Percentiles rank a stretch among this genome's conserved stretches.
Conservation (phyloP, 2,888 invertebrate genomes). For the Melitaea athalia region DNA sequence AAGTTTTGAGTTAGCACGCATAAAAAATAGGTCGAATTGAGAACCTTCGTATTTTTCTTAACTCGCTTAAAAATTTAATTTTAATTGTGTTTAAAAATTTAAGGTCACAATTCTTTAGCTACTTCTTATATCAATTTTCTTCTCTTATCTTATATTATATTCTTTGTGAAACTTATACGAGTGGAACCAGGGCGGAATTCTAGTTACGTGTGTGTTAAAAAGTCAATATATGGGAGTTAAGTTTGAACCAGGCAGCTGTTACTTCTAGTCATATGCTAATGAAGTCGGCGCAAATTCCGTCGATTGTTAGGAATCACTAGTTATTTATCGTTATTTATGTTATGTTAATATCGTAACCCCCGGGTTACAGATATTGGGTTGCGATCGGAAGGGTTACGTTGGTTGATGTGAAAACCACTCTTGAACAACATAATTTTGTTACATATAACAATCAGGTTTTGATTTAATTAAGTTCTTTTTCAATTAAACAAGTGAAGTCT, state of each 20-base stretch:
- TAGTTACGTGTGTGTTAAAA: background rate
- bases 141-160: background rate
- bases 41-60: no score
- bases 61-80: no score
- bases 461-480: no score
- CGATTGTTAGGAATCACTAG: constrained; percentile 74
- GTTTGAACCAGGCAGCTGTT: constrained; percentile 21
- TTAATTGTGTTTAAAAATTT: no score
- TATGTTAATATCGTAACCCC: constrained; percentile 64
- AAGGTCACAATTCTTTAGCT: no score
- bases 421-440: background rate
- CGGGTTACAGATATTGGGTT: constrained; percentile 47
- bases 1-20: no score
- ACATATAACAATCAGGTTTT: background rate
- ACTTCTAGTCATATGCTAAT: constrained; percentile 46
- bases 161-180: background rate
- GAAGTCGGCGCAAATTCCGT: constrained; percentile 51
- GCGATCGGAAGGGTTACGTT: constrained; percentile 28
- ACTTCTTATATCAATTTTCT: no score
- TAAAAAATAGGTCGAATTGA: no score
- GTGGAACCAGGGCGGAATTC: no score
- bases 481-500: no score
- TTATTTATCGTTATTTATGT: constrained; percentile 80
- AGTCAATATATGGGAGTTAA: background rate
- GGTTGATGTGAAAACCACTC: background rate